Evolutionary conservation across 1,140 invertebrate species (phyloP), one percentile per base, ranked within the genome.

Genomic region (Procambarus clarkii): DNA sequence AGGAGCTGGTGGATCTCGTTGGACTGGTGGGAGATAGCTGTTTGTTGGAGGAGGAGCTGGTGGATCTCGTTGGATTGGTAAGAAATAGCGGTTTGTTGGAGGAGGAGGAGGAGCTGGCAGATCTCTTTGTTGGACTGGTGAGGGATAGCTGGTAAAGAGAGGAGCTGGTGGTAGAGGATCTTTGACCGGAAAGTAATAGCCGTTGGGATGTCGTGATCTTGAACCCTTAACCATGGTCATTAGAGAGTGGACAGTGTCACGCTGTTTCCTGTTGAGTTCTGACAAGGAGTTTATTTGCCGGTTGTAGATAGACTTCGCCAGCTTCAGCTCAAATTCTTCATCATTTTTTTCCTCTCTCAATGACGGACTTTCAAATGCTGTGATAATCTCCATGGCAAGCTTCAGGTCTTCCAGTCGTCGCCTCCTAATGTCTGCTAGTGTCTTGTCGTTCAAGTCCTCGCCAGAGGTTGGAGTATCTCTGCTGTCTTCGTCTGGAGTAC

Each of bases 321-420:
- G 44, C 45, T 58, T 77, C 5, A 91, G 24, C 58, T 91, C 74
- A 50, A 91, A 84, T 78, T 85, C 83, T 34, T 85, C 74, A 3
- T 77, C 15, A 48, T 71, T 24, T 54, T 58, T 54, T 21, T 50
- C 71, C 48, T 76, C 79, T 24, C n/a, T 45, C 18, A 50, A 24
- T 18, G n/a, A 1, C 0, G 82, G 82, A 13, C 18, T 48, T 44
- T 91, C 83, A 44, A 91, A 71, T 13, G 54, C 77, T 34, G 44
- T 77, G 64, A 91, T 85, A 50, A 91, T 91, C 46, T 91, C 89
- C 74, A 91, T 34, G 34, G 89, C 89, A 21, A 91, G 44, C 15
- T 50, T 78, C 15, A 91, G 46, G 60, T 91, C 89, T 79, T 91
- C 89, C 13, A 91, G 82, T 9, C 89, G 74, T 34, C 76, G 50